Conservation (phyloP, 2,888 invertebrate genomes). For the Lordiphosa andalusiaca region DNA sequence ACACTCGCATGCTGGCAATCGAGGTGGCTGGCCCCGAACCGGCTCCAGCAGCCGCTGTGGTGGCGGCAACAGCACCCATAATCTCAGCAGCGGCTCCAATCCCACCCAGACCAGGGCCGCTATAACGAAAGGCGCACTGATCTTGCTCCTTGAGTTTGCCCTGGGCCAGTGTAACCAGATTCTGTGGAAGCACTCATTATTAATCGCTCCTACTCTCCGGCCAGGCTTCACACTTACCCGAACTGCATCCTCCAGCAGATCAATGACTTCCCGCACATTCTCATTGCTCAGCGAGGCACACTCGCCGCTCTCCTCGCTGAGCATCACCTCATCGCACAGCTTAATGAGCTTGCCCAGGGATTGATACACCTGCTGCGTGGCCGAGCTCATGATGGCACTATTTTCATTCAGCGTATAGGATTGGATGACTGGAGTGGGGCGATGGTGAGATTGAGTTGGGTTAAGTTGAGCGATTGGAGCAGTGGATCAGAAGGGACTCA, state of each 20-base stretch:
- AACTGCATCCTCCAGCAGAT: constrained; percentile 87
- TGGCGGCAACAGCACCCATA: constrained; percentile 56
- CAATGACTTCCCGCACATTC: constrained; percentile 86
- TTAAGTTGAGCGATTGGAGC: neutral
- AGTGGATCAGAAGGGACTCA: constrained; percentile 54
- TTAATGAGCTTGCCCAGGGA: constrained; percentile 92
- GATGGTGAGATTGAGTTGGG: neutral
- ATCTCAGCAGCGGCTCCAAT: constrained; percentile 64
- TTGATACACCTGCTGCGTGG: constrained; percentile 92
- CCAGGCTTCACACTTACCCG: constrained; percentile 80
- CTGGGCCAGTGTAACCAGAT: constrained; percentile 88
- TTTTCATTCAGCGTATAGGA: constrained; percentile 79
- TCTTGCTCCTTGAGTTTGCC: constrained; percentile 88
- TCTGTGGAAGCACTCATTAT: constrained; percentile 79
- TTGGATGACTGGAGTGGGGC: constrained; percentile 72
- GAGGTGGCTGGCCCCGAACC: constrained; percentile 12
- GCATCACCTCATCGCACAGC: constrained; percentile 92
- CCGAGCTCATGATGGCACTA: constrained; percentile 82
- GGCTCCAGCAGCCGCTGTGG: constrained; percentile 6
- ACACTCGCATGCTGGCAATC: constrained; percentile 25
- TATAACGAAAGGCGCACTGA: constrained; percentile 74
- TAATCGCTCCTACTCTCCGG: neutral
- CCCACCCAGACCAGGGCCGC: constrained; percentile 51
- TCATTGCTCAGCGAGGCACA: constrained; percentile 82
- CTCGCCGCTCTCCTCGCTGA: constrained; percentile 82